These are phyloP conservation scores for Sphyrna mokarran DNA, from an alignment of 2,113 vertebrate genomes.

Conservation along the genomic window DNA sequence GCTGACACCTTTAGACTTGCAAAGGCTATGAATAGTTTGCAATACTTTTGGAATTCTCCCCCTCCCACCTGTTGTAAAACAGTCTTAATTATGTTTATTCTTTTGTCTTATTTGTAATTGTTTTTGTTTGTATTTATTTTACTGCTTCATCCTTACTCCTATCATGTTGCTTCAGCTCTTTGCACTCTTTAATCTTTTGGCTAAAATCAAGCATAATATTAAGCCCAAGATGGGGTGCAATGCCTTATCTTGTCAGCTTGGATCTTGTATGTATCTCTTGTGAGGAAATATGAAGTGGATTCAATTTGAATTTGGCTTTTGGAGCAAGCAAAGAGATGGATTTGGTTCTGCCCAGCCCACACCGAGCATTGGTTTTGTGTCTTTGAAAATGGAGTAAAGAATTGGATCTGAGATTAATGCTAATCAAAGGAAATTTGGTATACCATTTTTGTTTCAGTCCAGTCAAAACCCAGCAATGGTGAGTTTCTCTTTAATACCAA, in stretches of 20 bases:
- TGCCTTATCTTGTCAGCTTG: too few relatives aligned
- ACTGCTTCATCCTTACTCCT: not conserved
- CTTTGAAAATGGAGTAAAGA: not conserved
- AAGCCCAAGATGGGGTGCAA: too few relatives aligned
- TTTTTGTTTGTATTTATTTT: not conserved
- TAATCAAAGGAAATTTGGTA: not conserved
- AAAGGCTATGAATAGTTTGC: not conserved
- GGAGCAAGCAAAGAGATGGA: too few relatives aligned
- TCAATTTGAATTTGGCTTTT: too few relatives aligned
- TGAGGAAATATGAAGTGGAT: too few relatives aligned
- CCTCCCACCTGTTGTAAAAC: not conserved
- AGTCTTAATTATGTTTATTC: not conserved
- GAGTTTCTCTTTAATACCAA: not conserved
- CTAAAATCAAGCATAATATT: too few relatives aligned
- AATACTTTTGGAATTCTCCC: not conserved
- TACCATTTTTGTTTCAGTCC: not conserved
- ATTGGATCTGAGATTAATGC: not conserved
- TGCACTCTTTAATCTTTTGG: not conserved
- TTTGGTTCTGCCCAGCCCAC: too few relatives aligned
- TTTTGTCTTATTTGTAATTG: not conserved
- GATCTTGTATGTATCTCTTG: too few relatives aligned
- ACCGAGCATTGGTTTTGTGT: too few relatives aligned
- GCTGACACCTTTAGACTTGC: not conserved
- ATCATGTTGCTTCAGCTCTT: not conserved
- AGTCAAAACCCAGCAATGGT: not conserved